These are phyloP conservation scores for Diorhabda sublineata DNA, from an alignment of 1,140 invertebrate species.

Conservation along the genomic window DNA sequence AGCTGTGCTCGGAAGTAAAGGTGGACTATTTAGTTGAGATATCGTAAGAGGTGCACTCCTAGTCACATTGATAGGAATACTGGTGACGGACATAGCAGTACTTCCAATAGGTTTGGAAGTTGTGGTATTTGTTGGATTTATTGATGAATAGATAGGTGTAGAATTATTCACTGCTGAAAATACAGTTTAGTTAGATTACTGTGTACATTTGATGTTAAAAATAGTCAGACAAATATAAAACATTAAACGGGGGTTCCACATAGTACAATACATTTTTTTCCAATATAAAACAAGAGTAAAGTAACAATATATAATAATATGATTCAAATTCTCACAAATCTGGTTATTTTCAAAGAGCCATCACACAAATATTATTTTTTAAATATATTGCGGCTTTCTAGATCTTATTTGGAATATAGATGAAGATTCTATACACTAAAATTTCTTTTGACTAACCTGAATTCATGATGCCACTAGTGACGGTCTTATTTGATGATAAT, in stretches of 20 bases:
- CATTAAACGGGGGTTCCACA: no score
- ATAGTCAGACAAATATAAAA: no score
- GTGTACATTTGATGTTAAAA: neutral
- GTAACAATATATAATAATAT: no score
- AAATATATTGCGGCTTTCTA: neutral
- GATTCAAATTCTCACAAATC: no score
- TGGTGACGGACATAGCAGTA: slow-evolving; percentile 14
- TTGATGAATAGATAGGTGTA: neutral
- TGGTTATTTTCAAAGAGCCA: neutral
- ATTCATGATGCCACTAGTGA: slow-evolving; percentile 19
- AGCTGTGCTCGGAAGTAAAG: slow-evolving; percentile 21
- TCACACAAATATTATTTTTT: neutral
- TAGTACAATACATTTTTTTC: no score
- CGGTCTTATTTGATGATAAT: slow-evolving; percentile 33
- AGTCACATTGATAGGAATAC: slow-evolving; percentile 7
- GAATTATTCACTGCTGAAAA: neutral
- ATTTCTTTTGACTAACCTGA: neutral
- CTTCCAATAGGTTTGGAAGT: slow-evolving; percentile 10
- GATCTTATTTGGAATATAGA: neutral
- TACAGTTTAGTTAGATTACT: slow-evolving; percentile 7
- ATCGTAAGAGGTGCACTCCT: slow-evolving; percentile 43
- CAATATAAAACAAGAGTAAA: no score
- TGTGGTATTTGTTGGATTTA: neutral
- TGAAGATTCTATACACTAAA: neutral
- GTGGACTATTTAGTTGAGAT: slow-evolving; percentile 41